Percentiles rank a stretch among this genome's conserved stretches.
Evolutionary conservation across 1,140 invertebrate species (phyloP).

Genomic region (Drosophila asahinai): DNA sequence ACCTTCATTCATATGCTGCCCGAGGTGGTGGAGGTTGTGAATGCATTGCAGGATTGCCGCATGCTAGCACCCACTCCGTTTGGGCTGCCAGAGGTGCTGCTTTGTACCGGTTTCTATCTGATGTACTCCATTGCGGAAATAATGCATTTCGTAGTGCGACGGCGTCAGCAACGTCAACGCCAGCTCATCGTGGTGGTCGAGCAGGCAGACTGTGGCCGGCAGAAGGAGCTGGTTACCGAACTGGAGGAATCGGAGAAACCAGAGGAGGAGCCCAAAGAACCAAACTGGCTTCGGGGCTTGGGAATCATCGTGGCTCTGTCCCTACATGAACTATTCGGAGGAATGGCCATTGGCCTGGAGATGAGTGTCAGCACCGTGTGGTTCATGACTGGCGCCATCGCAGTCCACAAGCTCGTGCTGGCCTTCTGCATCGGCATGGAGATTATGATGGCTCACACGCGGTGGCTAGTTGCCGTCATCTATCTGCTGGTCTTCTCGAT

Average conservation of each 20-base stretch:
- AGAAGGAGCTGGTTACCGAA: constrained; percentile 76
- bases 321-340: constrained; percentile 96
- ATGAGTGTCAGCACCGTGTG: constrained; percentile 89
- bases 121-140: constrained; percentile 94
- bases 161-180: constrained; percentile 76
- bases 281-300: constrained; percentile 89
- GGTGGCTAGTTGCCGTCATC: constrained; percentile 87
- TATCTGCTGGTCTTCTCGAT: constrained; percentile 92
- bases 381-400: constrained; percentile 93
- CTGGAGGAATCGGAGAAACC: constrained; percentile 59
- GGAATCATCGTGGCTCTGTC: constrained; percentile 94
- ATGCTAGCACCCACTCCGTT: constrained; percentile 86
- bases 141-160: constrained; percentile 89
- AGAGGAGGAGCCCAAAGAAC: constrained; percentile 50
- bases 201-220: not conserved
- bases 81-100: constrained; percentile 89
- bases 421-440: constrained; percentile 94
- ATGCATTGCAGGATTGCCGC: constrained; percentile 86
- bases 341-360: constrained; percentile 94
- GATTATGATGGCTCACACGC: constrained; percentile 89
- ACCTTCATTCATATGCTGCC: constrained; percentile 90
- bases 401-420: constrained; percentile 95
- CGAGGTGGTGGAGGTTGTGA: constrained; percentile 91
- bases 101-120: constrained; percentile 91
- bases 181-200: constrained; percentile 14